phyloP scores from a whole-genome alignment of 1,140 invertebrate species.

The Antheraea pernyi region DNA sequence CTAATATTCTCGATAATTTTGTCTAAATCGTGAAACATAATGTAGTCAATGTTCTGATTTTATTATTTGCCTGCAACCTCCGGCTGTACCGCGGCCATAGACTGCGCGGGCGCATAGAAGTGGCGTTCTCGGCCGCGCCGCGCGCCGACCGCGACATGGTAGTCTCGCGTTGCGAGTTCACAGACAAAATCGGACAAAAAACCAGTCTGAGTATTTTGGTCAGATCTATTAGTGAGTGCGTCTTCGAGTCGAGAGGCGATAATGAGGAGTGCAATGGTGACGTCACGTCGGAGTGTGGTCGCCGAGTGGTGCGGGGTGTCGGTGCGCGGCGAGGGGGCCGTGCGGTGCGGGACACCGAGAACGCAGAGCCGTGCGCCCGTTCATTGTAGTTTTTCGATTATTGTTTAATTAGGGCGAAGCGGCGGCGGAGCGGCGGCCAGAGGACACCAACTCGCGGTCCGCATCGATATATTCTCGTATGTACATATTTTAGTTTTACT shows the following conservation, averaged over 20 bases:
- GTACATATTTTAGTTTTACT: neutral
- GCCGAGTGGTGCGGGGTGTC: constrained; percentile 63
- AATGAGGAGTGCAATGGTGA: constrained; percentile 73
- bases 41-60: constrained; percentile 10
- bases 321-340: constrained; percentile 29
- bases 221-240: constrained; percentile 45
- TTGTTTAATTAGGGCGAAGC: constrained; percentile 79
- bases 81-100: neutral
- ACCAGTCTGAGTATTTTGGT: constrained; percentile 36
- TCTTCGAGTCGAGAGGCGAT: constrained; percentile 65
- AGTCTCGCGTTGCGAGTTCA: constrained; percentile 23
- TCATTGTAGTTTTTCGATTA: constrained; percentile 79
- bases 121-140: constrained; percentile 14
- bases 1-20: no score
- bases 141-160: constrained; percentile 14
- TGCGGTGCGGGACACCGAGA: constrained; percentile 51
- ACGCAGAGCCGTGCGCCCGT: constrained; percentile 70
- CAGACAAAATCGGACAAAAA: constrained; percentile 32
- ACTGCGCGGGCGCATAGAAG: constrained; percentile 26
- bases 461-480: constrained; percentile 21
- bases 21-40: neutral
- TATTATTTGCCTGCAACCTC: constrained; percentile 4
- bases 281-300: constrained; percentile 51
- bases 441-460: constrained; percentile 47
- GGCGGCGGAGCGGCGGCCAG: constrained; percentile 75